Base-by-base conservation (phyloP, 1,140 invertebrate species). In the Drosophila tsacasi region DNA sequence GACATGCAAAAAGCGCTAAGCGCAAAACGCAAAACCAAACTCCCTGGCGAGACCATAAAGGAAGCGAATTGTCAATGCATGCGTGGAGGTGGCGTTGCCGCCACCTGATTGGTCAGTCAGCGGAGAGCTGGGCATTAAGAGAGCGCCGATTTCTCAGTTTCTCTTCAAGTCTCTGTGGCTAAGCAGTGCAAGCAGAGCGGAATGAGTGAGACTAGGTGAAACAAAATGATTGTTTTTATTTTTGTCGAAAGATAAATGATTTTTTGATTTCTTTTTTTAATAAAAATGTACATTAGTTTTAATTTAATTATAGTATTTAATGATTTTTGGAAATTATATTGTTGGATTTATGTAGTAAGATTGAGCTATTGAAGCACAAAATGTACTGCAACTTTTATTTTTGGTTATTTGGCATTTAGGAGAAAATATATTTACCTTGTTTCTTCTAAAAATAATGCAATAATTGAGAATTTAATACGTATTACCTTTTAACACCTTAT, bases 31-130 rank as follows among this genome's bases (percentile, higher is more conserved):
- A 68, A 44, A 67, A 65, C 58, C 59, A 42, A 73, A 77, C 54
- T 76, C 83, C 58, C 69, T 65, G 68, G 84, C 80, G 84, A 52
- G 21, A 12, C 15, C 61, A 0, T 27, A 78, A 68, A 78, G 69
- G 58, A 52, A 81, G 76, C 81, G 76, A 82, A 83, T 75, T 81
- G 73, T 72, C 80, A 73, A 76, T 81, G 50, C 30, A 35, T 49
- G 23, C 23, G 44, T 23, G 50, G 19, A 35, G 68, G 58, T 63
- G 59, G 19, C 47, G 1, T 42, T 78, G 77, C 77, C 21, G 39
- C 35, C 21, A 72, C 50, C 78, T 67, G 84, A 89, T 89, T 89
- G 84, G 84, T 59, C 57, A 67, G 37, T 39, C 23, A 15, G 50
- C 42, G 5, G 10, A 30, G 21, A 47, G 69, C 21, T 23, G 37